phyloP scores from a whole-genome alignment of 2,113 vertebrate genomes.

The Rynchops niger region DNA sequence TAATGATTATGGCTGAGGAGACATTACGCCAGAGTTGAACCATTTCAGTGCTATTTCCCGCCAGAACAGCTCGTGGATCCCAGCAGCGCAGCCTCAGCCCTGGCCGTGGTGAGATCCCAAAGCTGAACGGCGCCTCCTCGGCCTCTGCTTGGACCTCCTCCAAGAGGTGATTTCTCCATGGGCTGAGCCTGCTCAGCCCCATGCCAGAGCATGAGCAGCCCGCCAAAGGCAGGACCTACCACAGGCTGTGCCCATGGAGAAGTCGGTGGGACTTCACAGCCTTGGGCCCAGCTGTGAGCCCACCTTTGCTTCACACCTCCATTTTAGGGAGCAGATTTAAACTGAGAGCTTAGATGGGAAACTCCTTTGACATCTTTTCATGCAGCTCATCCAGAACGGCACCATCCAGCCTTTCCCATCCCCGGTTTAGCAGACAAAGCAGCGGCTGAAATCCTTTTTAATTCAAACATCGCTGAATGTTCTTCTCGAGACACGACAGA shows the following conservation, averaged over 20 bases:
- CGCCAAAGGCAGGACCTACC: background rate
- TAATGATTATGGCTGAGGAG: background rate
- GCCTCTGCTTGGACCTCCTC: background rate
- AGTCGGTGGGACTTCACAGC: background rate
- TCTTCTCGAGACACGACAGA: slow-evolving; percentile 8
- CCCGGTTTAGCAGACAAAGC: background rate
- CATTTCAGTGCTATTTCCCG: background rate
- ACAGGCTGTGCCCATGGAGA: accelerated
- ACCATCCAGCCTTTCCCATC: background rate
- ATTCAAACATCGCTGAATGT: slow-evolving; percentile 16
- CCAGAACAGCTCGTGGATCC: background rate
- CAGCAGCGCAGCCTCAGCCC: background rate
- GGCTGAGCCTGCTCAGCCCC: background rate
- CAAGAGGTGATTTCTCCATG: background rate
- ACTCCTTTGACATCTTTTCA: background rate
- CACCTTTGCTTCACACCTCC: background rate
- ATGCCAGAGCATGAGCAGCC: background rate
- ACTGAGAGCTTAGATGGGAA: background rate
- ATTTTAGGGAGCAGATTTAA: background rate
- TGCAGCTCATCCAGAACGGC: background rate
- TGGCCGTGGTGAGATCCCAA: background rate
- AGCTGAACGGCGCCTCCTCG: background rate
- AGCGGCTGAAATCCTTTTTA: slow-evolving; percentile 33
- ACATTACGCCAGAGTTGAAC: background rate
- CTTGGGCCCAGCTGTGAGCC: background rate